A percentile compares a stretch with the other conserved stretches of the same genome.
Evolutionary conservation across 2,113 vertebrate genomes (phyloP).

Genomic region (Zapornia atra): DNA sequence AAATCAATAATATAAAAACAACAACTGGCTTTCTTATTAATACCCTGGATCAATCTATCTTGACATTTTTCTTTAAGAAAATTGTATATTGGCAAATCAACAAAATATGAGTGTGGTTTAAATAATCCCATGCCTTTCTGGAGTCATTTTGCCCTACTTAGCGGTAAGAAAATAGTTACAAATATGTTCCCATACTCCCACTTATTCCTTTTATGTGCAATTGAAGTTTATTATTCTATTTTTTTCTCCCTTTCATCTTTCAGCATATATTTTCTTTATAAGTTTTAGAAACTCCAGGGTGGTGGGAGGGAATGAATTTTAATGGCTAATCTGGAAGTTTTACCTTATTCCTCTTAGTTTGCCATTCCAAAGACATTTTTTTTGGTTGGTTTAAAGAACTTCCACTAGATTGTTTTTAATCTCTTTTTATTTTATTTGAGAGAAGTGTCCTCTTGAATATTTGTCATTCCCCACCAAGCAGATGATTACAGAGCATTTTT

Average conservation of each 20-base stretch:
- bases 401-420: background rate
- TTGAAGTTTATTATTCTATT: conserved; percentile 22
- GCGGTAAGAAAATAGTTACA: conserved; percentile 21
- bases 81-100: background rate
- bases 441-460: background rate
- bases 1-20: background rate
- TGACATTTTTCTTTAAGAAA: background rate
- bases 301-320: background rate
- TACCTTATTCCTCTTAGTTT: background rate
- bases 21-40: background rate
- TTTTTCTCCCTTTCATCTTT: conserved; percentile 28
- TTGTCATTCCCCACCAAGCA: background rate
- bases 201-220: conserved; percentile 38
- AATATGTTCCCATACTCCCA: conserved; percentile 26
- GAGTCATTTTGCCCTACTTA: background rate
- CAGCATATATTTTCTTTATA: conserved; percentile 11
- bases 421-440: background rate
- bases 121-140: conserved; percentile 2
- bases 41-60: background rate
- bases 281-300: background rate
- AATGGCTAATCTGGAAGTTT: background rate
- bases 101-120: background rate
- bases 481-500: background rate
- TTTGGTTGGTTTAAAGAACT: background rate
- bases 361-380: background rate